phyloP scores from a whole-genome alignment of 2,113 vertebrate genomes.

The Triplophysa dalaica region DNA sequence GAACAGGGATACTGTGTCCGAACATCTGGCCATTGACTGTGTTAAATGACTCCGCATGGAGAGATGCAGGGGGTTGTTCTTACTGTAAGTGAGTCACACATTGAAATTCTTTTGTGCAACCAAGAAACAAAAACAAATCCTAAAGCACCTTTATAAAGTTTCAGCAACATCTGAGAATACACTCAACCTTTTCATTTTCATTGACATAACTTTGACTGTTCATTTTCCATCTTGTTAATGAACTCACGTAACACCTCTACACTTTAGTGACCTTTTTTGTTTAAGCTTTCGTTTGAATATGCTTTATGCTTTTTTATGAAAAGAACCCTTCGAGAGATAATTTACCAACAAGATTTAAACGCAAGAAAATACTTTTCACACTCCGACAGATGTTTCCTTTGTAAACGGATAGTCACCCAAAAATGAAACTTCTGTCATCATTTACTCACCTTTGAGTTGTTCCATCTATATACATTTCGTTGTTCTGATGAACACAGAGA shows the following conservation, averaged over 20 bases:
- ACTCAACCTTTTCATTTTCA: conserved; percentile 50
- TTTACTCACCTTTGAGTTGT: no score
- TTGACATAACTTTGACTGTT: conserved; percentile 54
- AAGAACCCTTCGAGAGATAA: no score
- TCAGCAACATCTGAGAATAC: conserved; percentile 32
- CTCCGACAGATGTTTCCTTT: conserved; percentile 1
- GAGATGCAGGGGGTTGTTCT: conserved; percentile 9
- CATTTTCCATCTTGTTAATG: conserved; percentile 34
- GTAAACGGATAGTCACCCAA: no score
- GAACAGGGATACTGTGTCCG: background rate
- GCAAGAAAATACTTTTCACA: background rate
- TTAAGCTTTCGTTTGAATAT: no score
- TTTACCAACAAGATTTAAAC: no score
- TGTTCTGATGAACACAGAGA: no score
- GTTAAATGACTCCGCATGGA: background rate
- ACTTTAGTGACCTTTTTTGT: background rate
- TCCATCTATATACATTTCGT: no score
- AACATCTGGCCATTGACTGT: conserved; percentile 2
- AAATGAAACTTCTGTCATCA: no score
- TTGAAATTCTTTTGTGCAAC: conserved; percentile 1
- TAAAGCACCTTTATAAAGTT: conserved; percentile 2
- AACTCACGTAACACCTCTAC: background rate
- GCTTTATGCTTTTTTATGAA: no score
- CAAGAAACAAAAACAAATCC: background rate
- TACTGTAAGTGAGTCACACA: conserved; percentile 1